Percentiles rank a stretch among this genome's conserved stretches.
Conservation (phyloP, 2,797 vertebrate species). For the Acipenser ruthenus region DNA sequence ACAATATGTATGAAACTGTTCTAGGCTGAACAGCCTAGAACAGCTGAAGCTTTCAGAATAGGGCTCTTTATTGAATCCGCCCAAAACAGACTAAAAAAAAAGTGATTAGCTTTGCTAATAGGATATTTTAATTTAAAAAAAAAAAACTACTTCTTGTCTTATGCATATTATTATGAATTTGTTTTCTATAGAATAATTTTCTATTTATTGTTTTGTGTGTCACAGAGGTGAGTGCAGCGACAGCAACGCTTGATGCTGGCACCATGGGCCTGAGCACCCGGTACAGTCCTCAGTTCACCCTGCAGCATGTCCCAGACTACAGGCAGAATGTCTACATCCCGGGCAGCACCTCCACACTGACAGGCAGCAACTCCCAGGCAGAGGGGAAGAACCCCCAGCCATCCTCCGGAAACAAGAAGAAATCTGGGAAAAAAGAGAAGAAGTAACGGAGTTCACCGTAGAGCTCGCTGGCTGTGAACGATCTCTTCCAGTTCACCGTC, state of each 20-base stretch:
- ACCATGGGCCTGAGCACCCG: slow-evolving; percentile 92
- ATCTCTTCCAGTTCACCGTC: slow-evolving; percentile 44
- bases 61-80: too few relatives aligned
- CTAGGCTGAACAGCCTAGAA: too few relatives aligned
- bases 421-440: slow-evolving; percentile 94
- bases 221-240: slow-evolving; percentile 82
- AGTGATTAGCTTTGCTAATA: too few relatives aligned
- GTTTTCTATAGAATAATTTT: neutral
- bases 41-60: too few relatives aligned
- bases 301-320: slow-evolving; percentile 95
- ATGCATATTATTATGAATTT: too few relatives aligned
- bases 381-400: slow-evolving; percentile 57
- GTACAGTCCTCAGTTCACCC: slow-evolving; percentile 93
- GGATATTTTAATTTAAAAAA: too few relatives aligned
- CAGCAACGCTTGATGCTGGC: slow-evolving; percentile 76
- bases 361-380: slow-evolving; percentile 69
- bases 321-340: slow-evolving; percentile 98
- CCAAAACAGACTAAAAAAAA: too few relatives aligned
- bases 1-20: too few relatives aligned
- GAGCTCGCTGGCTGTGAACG: slow-evolving; percentile 14
- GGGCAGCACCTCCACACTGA: slow-evolving; percentile 89
- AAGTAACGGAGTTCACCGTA: slow-evolving; percentile 58
- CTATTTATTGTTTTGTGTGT: slow-evolving; percentile 22
- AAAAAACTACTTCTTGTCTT: too few relatives aligned
- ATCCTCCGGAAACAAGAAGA: slow-evolving; percentile 91